Conservation (phyloP, 2,113 vertebrate genomes). For the Pelmatolapia mariae region DNA sequence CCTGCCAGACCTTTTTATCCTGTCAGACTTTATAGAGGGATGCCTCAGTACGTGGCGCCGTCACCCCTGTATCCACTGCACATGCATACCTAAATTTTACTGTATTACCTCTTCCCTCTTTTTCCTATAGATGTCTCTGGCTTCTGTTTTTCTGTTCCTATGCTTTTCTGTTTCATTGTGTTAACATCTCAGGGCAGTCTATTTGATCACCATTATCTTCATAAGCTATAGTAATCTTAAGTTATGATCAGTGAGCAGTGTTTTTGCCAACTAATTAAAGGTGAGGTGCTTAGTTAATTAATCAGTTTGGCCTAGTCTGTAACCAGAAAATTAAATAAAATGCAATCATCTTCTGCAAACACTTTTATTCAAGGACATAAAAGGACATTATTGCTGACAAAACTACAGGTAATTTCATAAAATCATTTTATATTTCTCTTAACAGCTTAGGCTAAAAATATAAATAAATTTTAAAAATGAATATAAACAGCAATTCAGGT, state of each 20-base stretch:
- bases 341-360: background rate
- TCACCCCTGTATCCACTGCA: background rate
- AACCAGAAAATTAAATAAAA: background rate
- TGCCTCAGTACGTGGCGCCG: background rate
- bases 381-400: background rate
- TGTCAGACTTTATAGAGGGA: background rate
- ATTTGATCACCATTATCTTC: background rate
- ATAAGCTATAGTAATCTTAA: background rate
- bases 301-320: background rate
- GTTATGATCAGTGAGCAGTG: background rate
- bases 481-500: background rate
- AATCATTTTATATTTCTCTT: background rate
- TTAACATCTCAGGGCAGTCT: rapidly evolving
- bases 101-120: background rate
- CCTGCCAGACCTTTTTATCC: background rate
- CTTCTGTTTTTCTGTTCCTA: background rate
- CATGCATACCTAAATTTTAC: background rate
- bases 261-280: background rate
- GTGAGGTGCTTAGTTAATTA: background rate
- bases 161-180: background rate
- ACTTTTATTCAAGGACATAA: background rate
- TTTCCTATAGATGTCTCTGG: background rate
- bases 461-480: background rate
- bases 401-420: background rate
- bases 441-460: background rate